Evolutionary conservation across 92 coral and sea anemone species (phyloP), one percentile per base, ranked within the genome.

Genomic region (Zoanthus gigantus): DNA sequence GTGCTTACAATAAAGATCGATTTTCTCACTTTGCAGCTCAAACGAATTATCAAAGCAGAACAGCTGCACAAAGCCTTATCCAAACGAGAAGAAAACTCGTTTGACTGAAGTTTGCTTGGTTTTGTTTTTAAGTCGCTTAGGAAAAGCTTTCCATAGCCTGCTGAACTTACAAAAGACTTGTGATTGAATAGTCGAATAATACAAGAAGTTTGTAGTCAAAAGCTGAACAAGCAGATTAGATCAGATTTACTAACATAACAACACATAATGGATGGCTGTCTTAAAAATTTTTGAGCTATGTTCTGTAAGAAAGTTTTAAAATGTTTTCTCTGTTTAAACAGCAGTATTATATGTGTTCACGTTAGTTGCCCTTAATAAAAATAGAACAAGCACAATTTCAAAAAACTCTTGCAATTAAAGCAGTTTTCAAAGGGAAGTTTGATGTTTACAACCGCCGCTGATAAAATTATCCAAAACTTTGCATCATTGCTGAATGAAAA

Each of bases 11-110:
- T 37, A 37, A 13, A 28, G 45, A 81, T 46, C 61, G 60, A 11
- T 47, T 65, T 81, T 71, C 58, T 66, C 76, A 46, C 75, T 81
- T 81, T 29, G n/a, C 85, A 60, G 85, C 13, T 37, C 74, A 81
- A 66, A 81, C 85, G 85, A 47, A 46, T 82, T 68, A 91, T 91
- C 88, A 32, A 69, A 53, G 66, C 82, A 46, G 82, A 74, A 83
- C 93, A 91, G 93, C 93, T 91, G 91, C 76, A 32, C 71, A 91
- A 91, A 83, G 91, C 78, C 29, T 58, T 58, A 76, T 86, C 89
- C 74, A 76, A 90, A 91, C 89, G 86, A 37, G 90, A 90, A 77
- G 82, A 78, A 74, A 54, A 90, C 77, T 83, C 79, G 88, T 88
- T 83, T 87, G 76, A 87, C 88, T 83, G 88, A 76, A 91, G 85